A percentile compares a stretch with the other conserved stretches of the same genome.
Conservation (phyloP, 2,113 vertebrate species). For the Oreochromis spilurus region DNA sequence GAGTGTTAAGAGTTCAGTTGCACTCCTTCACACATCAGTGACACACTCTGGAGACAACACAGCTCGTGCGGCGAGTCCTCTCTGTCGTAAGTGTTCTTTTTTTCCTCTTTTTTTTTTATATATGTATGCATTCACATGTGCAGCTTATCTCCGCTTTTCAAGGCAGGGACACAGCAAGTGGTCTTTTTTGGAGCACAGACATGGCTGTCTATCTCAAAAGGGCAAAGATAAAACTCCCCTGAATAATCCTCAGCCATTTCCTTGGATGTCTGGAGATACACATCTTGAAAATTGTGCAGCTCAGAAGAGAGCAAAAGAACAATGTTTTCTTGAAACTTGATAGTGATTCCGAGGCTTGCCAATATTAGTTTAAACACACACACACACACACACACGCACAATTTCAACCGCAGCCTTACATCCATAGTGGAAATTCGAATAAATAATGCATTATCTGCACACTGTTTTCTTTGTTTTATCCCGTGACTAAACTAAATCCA, state of each 20-base stretch:
- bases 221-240: constrained; percentile 28
- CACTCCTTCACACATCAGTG: not conserved
- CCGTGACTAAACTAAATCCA: not conserved
- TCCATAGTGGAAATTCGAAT: not conserved
- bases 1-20: not conserved
- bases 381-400: not conserved
- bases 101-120: not conserved
- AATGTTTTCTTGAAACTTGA: constrained; percentile 20
- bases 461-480: not conserved
- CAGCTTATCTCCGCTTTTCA: constrained; percentile 28
- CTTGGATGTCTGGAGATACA: constrained; percentile 20
- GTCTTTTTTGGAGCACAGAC: not conserved
- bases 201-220: constrained; percentile 11
- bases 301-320: constrained; percentile 2
- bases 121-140: not conserved
- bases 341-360: not conserved
- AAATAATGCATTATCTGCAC: constrained; percentile 19
- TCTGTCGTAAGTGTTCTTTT: not conserved
- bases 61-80: not conserved
- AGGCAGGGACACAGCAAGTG: not conserved
- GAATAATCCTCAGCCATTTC: constrained; percentile 10
- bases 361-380: constrained; percentile 2
- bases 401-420: not conserved
- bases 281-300: not conserved
- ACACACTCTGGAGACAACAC: constrained; percentile 3